Evolutionary conservation across 2,113 vertebrate species (phyloP), one percentile per base, ranked within the genome.

Genomic region (Callopanchax toddi): DNA sequence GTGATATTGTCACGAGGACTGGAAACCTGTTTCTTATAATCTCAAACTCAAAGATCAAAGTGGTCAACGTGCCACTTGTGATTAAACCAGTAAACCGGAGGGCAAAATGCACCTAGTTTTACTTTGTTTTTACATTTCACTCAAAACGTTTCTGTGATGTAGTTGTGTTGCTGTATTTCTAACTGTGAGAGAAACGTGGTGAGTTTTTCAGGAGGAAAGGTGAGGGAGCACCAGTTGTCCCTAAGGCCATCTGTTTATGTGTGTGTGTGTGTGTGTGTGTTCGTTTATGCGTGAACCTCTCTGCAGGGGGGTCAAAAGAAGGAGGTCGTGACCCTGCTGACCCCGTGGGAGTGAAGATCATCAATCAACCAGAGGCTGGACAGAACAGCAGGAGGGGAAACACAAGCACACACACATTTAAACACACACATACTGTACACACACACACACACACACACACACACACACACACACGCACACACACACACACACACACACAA

Each of bases 261-360:
- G 58, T 58, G 59, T 20, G 42, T 11, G 43, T 61, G 48, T 60
- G 22, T 40, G 66, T 46, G 54, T 50, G 61, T 43, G 51, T 23
- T 60, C 54, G 71, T 60, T 55, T 48, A 34, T 48, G 55, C 18
- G 66, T 52, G 61, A 83, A 80, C 75, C 60, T 79, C 81, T 76
- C 80, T 29, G 73, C 49, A 70, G 84, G 76, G 84, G n/a, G 85
- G 83, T 87, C 85, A 89, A 79, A 82, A 85, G 81, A 84, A 77
- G 80, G 82, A 86, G 88, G 87, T 89, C 86, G 57, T 42, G 83
- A 89, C 90, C 86, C 67, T 8, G 7, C 67, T 88, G 86, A 90
- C 87, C 88, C 86, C 13, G 36, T 87, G 85, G 85, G 86, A 87
- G 88, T 74, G 76, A 48, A 86, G 86, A 85, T 89, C 89, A 89